Percentiles rank a stretch among this genome's conserved stretches.
Evolutionary conservation across 2,888 invertebrate species (phyloP).

Genomic region (Pollenia amentaria): DNA sequence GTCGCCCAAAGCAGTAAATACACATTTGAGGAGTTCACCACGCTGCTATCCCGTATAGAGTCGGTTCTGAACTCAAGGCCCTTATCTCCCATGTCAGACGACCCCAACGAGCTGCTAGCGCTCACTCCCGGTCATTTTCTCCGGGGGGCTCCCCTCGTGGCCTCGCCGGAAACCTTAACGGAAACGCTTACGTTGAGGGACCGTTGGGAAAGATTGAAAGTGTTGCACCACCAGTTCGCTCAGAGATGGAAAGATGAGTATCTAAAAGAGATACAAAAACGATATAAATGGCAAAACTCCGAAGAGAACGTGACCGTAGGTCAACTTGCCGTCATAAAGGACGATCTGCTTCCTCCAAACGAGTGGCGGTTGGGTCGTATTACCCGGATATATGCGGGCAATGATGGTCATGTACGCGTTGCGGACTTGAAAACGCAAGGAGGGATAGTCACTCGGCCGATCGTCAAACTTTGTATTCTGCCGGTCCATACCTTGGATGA

Average conservation of each 20-base stretch:
- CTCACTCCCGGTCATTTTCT: background rate
- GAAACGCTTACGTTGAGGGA: background rate
- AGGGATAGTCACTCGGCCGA: no score
- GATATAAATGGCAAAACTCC: no score
- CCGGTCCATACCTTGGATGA: no score
- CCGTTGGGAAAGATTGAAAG: background rate
- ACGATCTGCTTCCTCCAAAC: no score
- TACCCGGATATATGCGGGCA: background rate
- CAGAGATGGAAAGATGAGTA: background rate
- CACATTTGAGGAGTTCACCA: no score
- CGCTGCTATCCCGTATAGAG: no score
- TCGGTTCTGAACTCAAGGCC: slow-evolving; percentile 58
- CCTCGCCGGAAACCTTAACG: background rate
- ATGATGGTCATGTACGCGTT: no score
- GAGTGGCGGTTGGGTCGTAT: background rate
- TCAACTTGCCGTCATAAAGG: no score
- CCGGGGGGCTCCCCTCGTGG: background rate
- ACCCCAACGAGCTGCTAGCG: background rate
- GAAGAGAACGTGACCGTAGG: no score
- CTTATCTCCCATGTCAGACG: background rate
- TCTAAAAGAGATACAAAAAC: background rate
- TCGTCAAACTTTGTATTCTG: no score
- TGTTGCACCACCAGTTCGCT: slow-evolving; percentile 3
- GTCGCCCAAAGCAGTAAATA: background rate
- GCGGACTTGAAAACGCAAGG: no score